Conservation (phyloP, 2,797 vertebrate genomes). For the Hypotaenidia okinawae region DNA sequence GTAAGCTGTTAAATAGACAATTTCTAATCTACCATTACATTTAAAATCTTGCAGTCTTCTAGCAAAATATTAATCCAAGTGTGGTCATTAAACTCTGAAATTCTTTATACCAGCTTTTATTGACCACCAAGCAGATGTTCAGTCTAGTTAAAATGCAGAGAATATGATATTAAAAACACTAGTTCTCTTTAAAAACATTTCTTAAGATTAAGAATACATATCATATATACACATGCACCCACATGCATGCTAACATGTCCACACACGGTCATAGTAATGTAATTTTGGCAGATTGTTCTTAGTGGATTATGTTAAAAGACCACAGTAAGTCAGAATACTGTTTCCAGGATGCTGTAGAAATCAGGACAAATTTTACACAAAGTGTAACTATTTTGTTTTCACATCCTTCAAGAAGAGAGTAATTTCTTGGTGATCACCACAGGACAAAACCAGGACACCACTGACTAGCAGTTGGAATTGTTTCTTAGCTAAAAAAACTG, state of each 20-base stretch:
- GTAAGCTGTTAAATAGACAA: background rate
- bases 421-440: background rate
- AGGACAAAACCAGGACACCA: background rate
- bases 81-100: background rate
- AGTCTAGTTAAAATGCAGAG: background rate
- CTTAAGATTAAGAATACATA: background rate
- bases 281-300: background rate
- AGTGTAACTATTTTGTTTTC: background rate
- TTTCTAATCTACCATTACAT: background rate
- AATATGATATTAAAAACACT: background rate
- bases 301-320: background rate
- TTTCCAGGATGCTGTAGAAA: background rate
- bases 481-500: background rate
- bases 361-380: background rate
- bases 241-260: background rate
- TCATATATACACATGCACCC: background rate
- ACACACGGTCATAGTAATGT: background rate
- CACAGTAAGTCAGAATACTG: background rate
- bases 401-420: background rate
- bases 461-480: background rate
- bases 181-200: background rate
- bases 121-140: conserved; percentile 19
- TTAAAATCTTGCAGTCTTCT: background rate
- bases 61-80: conserved; percentile 43
- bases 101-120: background rate